Evolutionary conservation across 2,888 invertebrate species (phyloP).

Genomic region (Drosophila acutilabella): DNA sequence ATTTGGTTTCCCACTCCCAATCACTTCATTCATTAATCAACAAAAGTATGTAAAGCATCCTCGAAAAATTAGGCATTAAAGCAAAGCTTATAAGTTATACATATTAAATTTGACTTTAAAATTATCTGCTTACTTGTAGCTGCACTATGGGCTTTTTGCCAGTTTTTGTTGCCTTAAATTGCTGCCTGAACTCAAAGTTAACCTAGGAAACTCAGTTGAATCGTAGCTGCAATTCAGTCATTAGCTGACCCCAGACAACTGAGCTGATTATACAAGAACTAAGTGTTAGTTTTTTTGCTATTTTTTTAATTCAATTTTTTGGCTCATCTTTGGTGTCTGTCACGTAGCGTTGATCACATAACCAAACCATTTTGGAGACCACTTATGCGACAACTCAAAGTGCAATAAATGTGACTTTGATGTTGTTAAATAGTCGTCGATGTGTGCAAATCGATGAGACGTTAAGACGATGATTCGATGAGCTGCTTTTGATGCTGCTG

Average conservation of each 20-base stretch:
- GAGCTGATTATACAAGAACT: conserved; percentile 8
- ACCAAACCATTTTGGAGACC: conserved; percentile 46
- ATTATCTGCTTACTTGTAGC: no score
- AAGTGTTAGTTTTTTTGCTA: neutral
- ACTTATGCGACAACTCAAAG: conserved; percentile 41
- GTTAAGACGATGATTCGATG: conserved; percentile 3
- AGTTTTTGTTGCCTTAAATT: neutral
- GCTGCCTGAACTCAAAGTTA: neutral
- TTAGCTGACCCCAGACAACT: neutral
- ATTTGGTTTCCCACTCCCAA: no score
- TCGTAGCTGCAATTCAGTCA: neutral
- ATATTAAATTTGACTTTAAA: no score
- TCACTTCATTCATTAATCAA: no score
- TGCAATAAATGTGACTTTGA: conserved; percentile 49
- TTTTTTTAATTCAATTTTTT: neutral
- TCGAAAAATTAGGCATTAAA: no score
- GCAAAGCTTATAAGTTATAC: no score
- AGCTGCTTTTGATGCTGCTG: conserved; percentile 1
- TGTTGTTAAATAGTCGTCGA: conserved; percentile 12
- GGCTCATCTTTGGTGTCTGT: conserved; percentile 3
- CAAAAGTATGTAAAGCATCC: no score
- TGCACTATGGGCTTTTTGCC: no score
- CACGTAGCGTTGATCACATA: conserved; percentile 37
- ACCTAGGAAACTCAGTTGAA: neutral
- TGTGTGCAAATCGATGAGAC: neutral